Base-by-base conservation (phyloP, 2,113 vertebrate genomes). In the Takifugu bimaculatus region DNA sequence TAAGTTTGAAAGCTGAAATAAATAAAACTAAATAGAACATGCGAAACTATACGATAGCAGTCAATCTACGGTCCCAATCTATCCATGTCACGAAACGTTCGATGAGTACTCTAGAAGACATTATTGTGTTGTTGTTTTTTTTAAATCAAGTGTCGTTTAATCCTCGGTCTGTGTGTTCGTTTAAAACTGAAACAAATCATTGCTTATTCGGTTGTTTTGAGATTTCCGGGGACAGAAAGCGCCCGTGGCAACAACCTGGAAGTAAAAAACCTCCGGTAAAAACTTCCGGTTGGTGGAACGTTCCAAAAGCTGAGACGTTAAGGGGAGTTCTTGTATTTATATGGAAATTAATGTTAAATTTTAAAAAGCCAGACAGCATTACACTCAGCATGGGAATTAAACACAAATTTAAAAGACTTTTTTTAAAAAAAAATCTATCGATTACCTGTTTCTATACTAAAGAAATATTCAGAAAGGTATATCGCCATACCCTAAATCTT, bases 241-340 rank as follows among this genome's bases (percentile, higher is more conserved):
- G 92, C 93, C 92, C 89, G 75, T 94, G 57, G 90, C 93, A 93
- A 94, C 93, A 84, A 91, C 82, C 91, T 70, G 91, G 91, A 93
- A 91, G 58, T 60, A 64, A 0, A 20, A 20, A 20, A 20, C 20
- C 20, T 13, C 43, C 15, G 0, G 47, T 4, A 5, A 42, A 72
- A 65, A 80, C 89, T 92, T 92, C 93, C 91, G 90, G 28, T 60
- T 6, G 0, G 2, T 39, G 82, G 91, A 73, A 52, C 0, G 53
- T 44, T 63, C 64, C 81, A 92, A 74, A 7, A 59, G 3, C 2
- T 1, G 13, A 14, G 13, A 1, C 0, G 39, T 0, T 4, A 42
- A 47, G 54, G 44, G 7, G 0, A 2, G 6, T 0, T 0, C 5
- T 1, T 39, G 35, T 10, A 10, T 39, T 39, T 9, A n/a, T 48